phyloP scores from a whole-genome alignment of 1,140 invertebrate genomes.

The Hyposmocoma kahamanoa region DNA sequence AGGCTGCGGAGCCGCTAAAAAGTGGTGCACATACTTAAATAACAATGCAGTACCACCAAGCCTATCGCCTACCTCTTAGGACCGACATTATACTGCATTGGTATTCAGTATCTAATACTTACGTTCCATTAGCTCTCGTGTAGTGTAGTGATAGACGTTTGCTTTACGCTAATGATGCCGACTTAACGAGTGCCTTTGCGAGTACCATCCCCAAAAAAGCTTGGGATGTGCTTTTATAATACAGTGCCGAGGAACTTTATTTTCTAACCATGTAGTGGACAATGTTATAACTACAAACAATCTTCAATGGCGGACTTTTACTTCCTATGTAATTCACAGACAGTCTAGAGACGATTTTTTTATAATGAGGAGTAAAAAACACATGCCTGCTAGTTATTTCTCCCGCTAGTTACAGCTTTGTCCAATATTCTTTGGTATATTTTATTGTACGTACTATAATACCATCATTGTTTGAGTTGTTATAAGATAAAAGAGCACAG shows the following conservation, averaged over 20 bases:
- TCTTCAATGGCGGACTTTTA: no score
- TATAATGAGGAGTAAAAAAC: no score
- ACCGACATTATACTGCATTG: neutral
- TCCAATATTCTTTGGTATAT: no score
- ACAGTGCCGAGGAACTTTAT: neutral
- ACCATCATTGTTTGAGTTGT: neutral
- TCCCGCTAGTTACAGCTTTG: no score
- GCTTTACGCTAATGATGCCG: neutral
- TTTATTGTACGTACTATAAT: neutral
- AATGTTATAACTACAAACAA: no score
- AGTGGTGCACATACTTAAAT: slow-evolving; percentile 15
- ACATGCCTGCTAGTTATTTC: no score
- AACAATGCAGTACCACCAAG: slow-evolving; percentile 16
- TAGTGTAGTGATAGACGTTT: neutral
- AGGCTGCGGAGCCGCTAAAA: slow-evolving; percentile 23
- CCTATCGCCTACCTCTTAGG: neutral
- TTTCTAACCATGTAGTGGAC: no score
- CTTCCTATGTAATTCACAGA: no score
- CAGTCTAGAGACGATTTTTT: no score
- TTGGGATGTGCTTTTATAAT: slow-evolving; percentile 24
- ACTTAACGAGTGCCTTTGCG: neutral
- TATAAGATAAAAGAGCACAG: neutral
- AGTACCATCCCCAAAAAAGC: slow-evolving; percentile 28
- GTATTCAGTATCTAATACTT: neutral
- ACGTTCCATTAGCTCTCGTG: neutral